A percentile compares a stretch with the other conserved stretches of the same genome.
Evolutionary conservation across 2,888 invertebrate genomes (phyloP).

Genomic region (Tipula unca): DNA sequence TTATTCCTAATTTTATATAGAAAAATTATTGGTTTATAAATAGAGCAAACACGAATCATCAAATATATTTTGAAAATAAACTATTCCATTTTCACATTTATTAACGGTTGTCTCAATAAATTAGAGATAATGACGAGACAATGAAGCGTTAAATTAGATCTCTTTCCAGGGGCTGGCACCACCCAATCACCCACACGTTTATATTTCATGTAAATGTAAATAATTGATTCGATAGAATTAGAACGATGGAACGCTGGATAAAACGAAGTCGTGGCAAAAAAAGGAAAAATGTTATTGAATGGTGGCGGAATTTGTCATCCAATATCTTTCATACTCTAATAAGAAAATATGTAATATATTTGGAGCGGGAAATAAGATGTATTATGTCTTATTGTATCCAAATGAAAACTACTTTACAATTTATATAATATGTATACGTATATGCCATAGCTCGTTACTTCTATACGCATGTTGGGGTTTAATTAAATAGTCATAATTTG

Average conservation of each 20-base stretch:
- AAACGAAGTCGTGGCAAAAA: neutral
- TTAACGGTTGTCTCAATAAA: neutral
- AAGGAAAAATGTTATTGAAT: neutral
- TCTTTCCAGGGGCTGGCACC: neutral
- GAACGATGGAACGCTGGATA: neutral
- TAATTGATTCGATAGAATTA: neutral
- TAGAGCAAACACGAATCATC: neutral
- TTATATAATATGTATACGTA: too few species aligned
- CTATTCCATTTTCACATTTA: neutral
- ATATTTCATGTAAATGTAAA: neutral
- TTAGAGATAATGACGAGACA: neutral
- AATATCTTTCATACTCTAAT: too few species aligned
- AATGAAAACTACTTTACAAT: too few species aligned
- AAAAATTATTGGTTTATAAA: neutral
- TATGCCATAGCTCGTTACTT: too few species aligned
- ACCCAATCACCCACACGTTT: neutral
- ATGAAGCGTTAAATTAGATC: neutral
- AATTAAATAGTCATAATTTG: neutral
- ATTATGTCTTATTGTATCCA: too few species aligned
- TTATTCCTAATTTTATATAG: neutral
- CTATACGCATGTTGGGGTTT: too few species aligned
- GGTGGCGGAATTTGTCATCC: too few species aligned
- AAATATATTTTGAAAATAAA: neutral
- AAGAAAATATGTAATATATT: too few species aligned
- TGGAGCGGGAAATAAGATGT: too few species aligned